Evolutionary conservation across 2,113 vertebrate species (phyloP).

Genomic region (Notothenia rossii): DNA sequence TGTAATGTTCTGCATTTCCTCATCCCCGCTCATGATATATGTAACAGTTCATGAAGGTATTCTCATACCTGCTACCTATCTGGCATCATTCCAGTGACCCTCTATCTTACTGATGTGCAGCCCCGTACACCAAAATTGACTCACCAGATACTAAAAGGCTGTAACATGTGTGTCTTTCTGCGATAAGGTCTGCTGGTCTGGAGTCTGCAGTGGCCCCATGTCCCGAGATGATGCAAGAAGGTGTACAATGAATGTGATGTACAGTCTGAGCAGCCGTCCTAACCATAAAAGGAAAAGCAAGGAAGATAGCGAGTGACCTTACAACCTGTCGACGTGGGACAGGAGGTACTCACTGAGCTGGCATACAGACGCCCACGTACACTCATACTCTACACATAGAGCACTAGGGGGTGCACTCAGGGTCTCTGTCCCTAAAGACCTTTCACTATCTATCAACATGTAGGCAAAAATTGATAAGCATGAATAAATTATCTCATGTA

Average conservation of each 20-base stretch:
- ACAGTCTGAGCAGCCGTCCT: background rate
- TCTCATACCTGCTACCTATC: background rate
- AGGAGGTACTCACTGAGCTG: slow-evolving; percentile 2
- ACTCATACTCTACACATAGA: background rate
- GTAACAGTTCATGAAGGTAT: background rate
- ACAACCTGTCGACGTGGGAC: slow-evolving; percentile 8
- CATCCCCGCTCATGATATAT: background rate
- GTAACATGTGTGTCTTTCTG: slow-evolving; percentile 21
- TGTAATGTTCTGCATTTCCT: too few species aligned
- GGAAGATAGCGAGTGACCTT: slow-evolving; percentile 34
- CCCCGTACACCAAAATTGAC: background rate
- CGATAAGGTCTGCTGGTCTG: slow-evolving; percentile 37
- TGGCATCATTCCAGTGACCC: background rate
- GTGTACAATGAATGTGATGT: slow-evolving; percentile 16
- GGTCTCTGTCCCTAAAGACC: background rate
- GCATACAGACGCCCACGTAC: too few species aligned
- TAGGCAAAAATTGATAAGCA: background rate
- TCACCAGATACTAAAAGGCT: slow-evolving; percentile 19
- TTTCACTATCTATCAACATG: background rate
- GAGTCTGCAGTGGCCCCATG: slow-evolving; percentile 45
- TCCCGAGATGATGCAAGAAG: slow-evolving; percentile 60
- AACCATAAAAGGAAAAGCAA: slow-evolving; percentile 61
- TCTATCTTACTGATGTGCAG: background rate
- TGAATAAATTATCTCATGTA: background rate
- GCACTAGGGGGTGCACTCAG: slow-evolving; percentile 6